These are phyloP conservation scores for Ophion obscuratus DNA, from an alignment of 2,888 invertebrate species.

Conservation along the genomic window DNA sequence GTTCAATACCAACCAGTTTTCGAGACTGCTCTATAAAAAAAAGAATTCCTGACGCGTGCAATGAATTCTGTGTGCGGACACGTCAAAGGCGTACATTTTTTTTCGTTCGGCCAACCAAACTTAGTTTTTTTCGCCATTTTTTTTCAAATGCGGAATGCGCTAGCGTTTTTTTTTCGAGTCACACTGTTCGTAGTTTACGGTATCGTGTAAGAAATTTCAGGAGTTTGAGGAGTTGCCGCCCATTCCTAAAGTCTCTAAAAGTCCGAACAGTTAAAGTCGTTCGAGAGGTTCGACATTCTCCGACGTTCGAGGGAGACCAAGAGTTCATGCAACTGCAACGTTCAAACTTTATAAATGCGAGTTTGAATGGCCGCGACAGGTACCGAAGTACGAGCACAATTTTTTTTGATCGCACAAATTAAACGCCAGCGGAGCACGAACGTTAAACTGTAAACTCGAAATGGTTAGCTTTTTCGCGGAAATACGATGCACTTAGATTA, in stretches of 20 bases:
- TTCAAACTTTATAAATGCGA: conserved; percentile 1
- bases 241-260: background rate
- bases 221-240: background rate
- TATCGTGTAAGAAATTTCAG: background rate
- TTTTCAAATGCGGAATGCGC: background rate
- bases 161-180: background rate
- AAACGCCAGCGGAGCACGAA: background rate
- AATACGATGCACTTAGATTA: background rate
- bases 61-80: background rate
- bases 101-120: background rate
- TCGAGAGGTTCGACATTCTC: background rate
- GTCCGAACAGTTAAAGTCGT: background rate
- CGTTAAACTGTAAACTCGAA: background rate
- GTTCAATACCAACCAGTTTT: background rate
- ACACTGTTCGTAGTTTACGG: background rate
- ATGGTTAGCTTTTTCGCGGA: background rate
- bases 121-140: background rate
- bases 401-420: background rate
- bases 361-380: background rate
- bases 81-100: background rate
- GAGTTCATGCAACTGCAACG: background rate
- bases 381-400: background rate
- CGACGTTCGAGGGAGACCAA: background rate
- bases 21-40: background rate
- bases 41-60: background rate